Evolutionary conservation across 2,888 invertebrate genomes (phyloP).

Genomic region (Cremastobaeus sp.): DNA sequence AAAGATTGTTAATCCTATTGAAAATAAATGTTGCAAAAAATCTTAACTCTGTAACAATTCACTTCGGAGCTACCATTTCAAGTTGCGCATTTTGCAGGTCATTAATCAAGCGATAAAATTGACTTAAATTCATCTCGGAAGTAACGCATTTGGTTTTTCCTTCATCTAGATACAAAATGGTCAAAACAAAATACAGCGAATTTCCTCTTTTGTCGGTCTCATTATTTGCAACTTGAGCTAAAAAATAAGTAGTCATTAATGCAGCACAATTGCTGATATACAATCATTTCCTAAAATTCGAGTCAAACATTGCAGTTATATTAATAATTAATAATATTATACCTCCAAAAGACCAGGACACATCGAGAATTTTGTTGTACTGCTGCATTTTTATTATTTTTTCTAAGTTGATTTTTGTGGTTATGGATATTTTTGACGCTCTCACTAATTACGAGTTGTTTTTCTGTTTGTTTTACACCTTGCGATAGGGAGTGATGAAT

Average conservation of each 20-base stretch:
- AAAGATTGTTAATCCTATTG: too few species aligned
- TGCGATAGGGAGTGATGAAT: too few species aligned
- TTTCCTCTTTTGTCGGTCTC: constrained; percentile 17
- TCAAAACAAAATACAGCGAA: constrained; percentile 18
- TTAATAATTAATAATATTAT: constrained; percentile 9
- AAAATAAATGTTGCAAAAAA: not conserved
- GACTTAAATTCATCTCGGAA: constrained; percentile 30
- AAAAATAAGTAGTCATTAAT: not conserved
- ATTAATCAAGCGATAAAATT: constrained; percentile 35
- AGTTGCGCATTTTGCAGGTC: constrained; percentile 18
- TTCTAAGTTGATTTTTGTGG: too few species aligned
- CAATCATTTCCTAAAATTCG: not conserved
- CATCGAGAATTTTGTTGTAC: constrained; percentile 24
- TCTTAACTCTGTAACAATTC: constrained; percentile 1
- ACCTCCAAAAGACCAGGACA: constrained; percentile 40
- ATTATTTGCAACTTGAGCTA: constrained; percentile 29
- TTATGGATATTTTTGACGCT: too few species aligned
- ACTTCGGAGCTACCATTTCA: not conserved
- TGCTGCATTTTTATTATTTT: not conserved
- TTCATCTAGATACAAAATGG: constrained; percentile 17
- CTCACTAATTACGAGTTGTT: too few species aligned
- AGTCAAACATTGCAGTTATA: too few species aligned
- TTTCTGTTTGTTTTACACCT: too few species aligned
- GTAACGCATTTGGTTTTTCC: constrained; percentile 7
- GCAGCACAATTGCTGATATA: not conserved